A percentile compares a stretch with the other conserved stretches of the same genome.
Conservation (phyloP, 2,888 invertebrate species). For the Pristionchus mayeri region DNA sequence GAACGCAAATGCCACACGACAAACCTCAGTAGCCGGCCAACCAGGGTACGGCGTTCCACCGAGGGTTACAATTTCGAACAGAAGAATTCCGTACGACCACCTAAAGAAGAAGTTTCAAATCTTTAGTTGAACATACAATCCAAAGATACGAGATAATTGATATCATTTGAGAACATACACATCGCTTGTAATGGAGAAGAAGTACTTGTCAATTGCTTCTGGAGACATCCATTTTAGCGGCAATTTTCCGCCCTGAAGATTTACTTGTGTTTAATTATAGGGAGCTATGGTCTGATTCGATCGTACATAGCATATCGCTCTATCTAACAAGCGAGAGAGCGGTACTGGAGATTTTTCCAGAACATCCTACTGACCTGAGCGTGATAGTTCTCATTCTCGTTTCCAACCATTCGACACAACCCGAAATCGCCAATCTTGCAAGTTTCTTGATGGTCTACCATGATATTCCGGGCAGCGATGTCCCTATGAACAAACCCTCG, state of each 20-base stretch:
- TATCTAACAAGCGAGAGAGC: no score
- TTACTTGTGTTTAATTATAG: no score
- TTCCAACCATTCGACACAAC: neutral
- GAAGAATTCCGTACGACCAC: slow-evolving; percentile 38
- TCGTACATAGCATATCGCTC: no score
- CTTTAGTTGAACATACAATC: no score
- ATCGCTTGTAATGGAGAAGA: slow-evolving; percentile 22
- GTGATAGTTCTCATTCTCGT: slow-evolving; percentile 1
- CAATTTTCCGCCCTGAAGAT: slow-evolving; percentile 31
- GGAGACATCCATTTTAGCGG: slow-evolving; percentile 43
- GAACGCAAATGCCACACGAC: neutral
- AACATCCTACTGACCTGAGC: neutral
- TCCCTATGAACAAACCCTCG: slow-evolving; percentile 38
- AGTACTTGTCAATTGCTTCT: slow-evolving; percentile 13
- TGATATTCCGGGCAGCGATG: slow-evolving; percentile 31
- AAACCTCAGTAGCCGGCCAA: slow-evolving; percentile 22
- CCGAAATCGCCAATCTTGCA: slow-evolving; percentile 44
- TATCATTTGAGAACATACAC: neutral
- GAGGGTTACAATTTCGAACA: slow-evolving; percentile 34
- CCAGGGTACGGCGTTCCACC: slow-evolving; percentile 35
- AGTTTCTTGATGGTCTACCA: slow-evolving; percentile 31
- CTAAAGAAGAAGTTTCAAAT: no score
- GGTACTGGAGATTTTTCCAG: no score
- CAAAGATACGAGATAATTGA: no score
- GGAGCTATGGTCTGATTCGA: no score